Evolutionary conservation across 2,113 vertebrate species (phyloP).

Genomic region (Sceloporus tristichus): DNA sequence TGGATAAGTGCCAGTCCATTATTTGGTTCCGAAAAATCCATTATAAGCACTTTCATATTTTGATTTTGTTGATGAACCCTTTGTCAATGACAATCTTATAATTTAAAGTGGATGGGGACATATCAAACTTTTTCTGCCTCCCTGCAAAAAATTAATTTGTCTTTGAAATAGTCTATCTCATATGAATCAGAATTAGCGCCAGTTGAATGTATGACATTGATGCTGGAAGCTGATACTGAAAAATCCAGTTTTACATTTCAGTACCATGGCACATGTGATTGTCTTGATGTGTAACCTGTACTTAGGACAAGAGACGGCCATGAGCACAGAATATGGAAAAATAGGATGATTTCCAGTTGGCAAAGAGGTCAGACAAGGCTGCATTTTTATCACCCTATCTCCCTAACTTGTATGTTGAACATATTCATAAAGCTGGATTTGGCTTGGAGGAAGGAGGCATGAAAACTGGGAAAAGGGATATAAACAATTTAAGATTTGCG

Average conservation of each 20-base stretch:
- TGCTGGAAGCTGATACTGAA: neutral
- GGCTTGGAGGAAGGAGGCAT: too few species aligned
- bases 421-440: too few species aligned
- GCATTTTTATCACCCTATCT: too few species aligned
- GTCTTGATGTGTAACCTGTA: too few species aligned
- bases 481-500: too few species aligned
- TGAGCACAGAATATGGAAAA: too few species aligned
- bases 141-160: neutral
- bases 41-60: neutral
- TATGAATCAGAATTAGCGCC: neutral
- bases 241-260: neutral
- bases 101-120: neutral
- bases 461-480: too few species aligned
- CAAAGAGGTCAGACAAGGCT: too few species aligned
- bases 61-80: neutral
- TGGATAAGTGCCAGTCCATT: neutral
- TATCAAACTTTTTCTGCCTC: neutral
- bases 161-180: neutral
- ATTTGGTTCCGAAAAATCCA: neutral
- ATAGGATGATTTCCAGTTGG: too few species aligned
- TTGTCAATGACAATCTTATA: neutral
- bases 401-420: too few species aligned
- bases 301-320: too few species aligned
- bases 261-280: neutral
- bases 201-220: neutral